Evolutionary conservation across 2,113 vertebrate species (phyloP).

Genomic region (Microtus ochrogaster): DNA sequence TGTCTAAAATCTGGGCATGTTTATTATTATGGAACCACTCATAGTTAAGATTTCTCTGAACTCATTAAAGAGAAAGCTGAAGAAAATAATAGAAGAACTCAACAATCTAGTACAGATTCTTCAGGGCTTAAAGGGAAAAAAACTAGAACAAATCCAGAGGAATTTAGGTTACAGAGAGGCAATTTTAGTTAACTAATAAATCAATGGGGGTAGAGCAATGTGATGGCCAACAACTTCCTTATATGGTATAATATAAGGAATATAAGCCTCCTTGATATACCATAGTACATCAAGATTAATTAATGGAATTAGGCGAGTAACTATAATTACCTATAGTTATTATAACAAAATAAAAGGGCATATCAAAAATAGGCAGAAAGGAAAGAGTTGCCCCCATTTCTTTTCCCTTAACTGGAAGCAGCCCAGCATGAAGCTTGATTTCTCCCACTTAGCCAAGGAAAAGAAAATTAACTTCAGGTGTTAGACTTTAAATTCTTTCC

Average conservation of each 20-base stretch:
- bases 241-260: background rate
- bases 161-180: background rate
- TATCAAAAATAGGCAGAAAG: background rate
- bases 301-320: background rate
- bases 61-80: slow-evolving; percentile 21
- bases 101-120: slow-evolving; percentile 13
- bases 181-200: slow-evolving; percentile 49
- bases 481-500: background rate
- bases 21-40: background rate
- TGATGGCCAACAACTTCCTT: background rate
- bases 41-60: slow-evolving; percentile 30
- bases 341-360: background rate
- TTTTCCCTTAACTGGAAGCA: background rate
- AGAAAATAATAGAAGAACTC: slow-evolving; percentile 24
- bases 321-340: background rate
- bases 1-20: slow-evolving; percentile 12
- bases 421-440: too few relatives aligned
- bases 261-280: background rate
- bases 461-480: background rate
- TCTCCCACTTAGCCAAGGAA: background rate
- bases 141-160: background rate
- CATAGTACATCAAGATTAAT: background rate
- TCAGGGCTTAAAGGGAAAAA: background rate
- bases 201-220: background rate
- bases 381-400: background rate